phyloP scores from a whole-genome alignment of 2,888 invertebrate species.

The Lasioglossum zephyrum region DNA sequence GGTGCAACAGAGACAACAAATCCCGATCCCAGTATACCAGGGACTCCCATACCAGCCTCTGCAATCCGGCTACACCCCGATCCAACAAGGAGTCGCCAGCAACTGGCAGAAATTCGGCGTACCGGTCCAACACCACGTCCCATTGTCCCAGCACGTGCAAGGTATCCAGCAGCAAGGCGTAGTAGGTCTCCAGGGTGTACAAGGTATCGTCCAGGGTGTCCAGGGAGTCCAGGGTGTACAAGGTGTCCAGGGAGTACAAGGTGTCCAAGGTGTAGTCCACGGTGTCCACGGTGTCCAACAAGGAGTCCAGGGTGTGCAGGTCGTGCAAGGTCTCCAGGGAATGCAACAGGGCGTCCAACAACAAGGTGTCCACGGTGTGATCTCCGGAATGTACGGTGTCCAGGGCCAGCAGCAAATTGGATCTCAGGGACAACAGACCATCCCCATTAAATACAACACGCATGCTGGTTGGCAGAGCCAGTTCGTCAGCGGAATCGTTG shows the following conservation, averaged over 20 bases:
- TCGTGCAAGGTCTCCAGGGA: constrained; percentile 27
- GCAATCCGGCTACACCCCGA: constrained; percentile 7
- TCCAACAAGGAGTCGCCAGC: not conserved
- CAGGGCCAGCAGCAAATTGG: constrained; percentile 10
- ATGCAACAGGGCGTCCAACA: constrained; percentile 42
- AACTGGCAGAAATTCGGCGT: not conserved
- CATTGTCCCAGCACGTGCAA: not conserved
- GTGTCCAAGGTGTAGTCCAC: constrained; percentile 4
- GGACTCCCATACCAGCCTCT: not conserved
- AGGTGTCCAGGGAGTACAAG: not conserved
- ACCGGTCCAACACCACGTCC: not conserved
- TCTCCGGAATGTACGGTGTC: not conserved
- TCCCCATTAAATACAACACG: not conserved
- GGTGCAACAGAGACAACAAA: constrained; percentile 37
- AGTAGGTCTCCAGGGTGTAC: not conserved
- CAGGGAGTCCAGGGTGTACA: not conserved
- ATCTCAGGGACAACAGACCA: not conserved
- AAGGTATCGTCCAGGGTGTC: constrained; percentile 15
- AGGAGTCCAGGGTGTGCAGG: constrained; percentile 14
- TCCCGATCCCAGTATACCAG: not conserved
- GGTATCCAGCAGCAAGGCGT: not conserved
- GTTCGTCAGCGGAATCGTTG: not conserved
- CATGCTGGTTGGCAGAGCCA: not conserved
- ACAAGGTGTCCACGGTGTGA: not conserved
- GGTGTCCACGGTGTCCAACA: constrained; percentile 6